Base-by-base conservation (phyloP, 1,140 invertebrate genomes). In the Lordiphosa mommai region DNA sequence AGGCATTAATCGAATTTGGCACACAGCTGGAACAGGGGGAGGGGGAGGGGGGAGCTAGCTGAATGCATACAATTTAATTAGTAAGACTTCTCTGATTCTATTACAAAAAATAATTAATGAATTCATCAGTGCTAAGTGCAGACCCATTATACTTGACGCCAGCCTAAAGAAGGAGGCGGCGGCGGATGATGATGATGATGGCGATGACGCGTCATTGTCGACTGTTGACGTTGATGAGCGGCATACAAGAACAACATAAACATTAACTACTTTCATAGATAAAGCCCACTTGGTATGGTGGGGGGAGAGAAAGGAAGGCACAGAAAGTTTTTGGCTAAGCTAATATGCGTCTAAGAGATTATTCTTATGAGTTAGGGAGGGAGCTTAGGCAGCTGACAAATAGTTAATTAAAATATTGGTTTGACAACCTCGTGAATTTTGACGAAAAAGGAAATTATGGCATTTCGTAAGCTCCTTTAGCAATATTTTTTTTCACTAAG, bases 81-180 rank as follows among this genome's bases (percentile, higher is more conserved):
- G 72, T 77, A 33, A 17, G 51, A 56, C 55, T 56, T 64, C 58
- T 37, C 40, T 23, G 47, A 44, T 65, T 71, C 66, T 69, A 80
- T 65, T 69, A 69, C 48, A 58, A 67, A 61, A 70, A 70, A 66
- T 80, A 79, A 79, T 79, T 80, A 79, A 80, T 80, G 76, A 73
- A 79, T 80, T 80, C 76, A 82, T 74, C 64, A 69, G 58, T 9
- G 55, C 70, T 79, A 72, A 79, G 73, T 80, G 74, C 73, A 77
- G 63, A 66, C 12, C 52, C 74, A 72, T 79, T 76, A 76, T 53
- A 52, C 61, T 58, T 60, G 49, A 72, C 47, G 61, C 33, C 38
- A 9, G 40, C 34, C n/a, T n/a, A n/a, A n/a, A n/a, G n/a, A 17
- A 3, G 56, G 17, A 59, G 33, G 47, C 34, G 34, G 23, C 40